Evolutionary conservation across 2,797 vertebrate species (phyloP).

Genomic region (Enteromius argenteus): DNA sequence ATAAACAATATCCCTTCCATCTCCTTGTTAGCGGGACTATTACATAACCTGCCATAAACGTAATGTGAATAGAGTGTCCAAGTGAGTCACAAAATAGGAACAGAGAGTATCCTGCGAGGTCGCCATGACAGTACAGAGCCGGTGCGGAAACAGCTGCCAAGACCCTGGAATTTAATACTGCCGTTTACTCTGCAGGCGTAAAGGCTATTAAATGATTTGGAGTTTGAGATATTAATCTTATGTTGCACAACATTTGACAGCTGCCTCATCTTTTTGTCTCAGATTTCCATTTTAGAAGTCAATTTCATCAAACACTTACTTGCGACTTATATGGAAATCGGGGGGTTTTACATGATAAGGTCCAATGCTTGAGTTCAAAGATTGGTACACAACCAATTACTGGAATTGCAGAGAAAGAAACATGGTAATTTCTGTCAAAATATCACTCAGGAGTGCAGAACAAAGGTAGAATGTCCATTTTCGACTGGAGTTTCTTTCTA

Average conservation of each 20-base stretch:
- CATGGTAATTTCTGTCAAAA: not conserved
- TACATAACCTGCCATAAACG: slow-evolving; percentile 38
- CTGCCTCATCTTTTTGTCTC: slow-evolving; percentile 20
- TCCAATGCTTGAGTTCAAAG: slow-evolving; percentile 15
- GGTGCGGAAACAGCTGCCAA: slow-evolving; percentile 30
- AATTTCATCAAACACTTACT: not conserved
- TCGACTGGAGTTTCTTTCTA: not conserved
- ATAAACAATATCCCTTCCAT: slow-evolving; percentile 40
- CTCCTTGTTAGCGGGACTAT: slow-evolving; percentile 35
- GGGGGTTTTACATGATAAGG: slow-evolving; percentile 10
- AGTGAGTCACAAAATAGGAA: slow-evolving; percentile 4
- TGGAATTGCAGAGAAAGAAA: not conserved
- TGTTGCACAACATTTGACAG: slow-evolving; percentile 36
- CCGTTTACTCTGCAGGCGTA: not conserved
- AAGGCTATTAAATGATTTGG: slow-evolving; percentile 32
- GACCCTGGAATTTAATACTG: slow-evolving; percentile 39
- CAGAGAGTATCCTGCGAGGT: slow-evolving; percentile 46
- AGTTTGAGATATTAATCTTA: slow-evolving; percentile 41
- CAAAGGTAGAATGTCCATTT: not conserved
- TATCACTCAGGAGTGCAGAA: not conserved
- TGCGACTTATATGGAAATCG: not conserved
- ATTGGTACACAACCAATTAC: slow-evolving; percentile 9
- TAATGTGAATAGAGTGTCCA: slow-evolving; percentile 48
- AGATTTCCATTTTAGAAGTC: slow-evolving; percentile 15
- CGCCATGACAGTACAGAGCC: slow-evolving; percentile 32